A percentile compares a stretch with the other conserved stretches of the same genome.
Evolutionary conservation across 2,888 invertebrate species (phyloP).

Genomic region (Acanthosepion pharaonis): DNA sequence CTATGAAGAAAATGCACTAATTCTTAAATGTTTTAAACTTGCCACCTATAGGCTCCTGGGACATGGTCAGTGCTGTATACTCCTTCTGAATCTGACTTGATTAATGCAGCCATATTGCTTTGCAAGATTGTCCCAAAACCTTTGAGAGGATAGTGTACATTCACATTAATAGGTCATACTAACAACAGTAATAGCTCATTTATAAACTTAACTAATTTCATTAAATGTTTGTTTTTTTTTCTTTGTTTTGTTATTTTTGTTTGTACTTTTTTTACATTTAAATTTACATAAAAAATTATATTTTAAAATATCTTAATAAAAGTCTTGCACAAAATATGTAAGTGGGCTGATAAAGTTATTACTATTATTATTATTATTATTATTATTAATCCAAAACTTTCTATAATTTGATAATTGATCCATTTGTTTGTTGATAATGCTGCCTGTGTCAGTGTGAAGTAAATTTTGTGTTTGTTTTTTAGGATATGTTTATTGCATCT

Average conservation of each 20-base stretch:
- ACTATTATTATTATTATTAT: slow-evolving; percentile 3
- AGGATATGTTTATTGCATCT: slow-evolving; percentile 33
- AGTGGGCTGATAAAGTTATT: background rate
- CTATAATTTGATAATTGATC: background rate
- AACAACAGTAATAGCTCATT: slow-evolving; percentile 10
- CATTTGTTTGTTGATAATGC: background rate
- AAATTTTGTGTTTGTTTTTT: background rate
- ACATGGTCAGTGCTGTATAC: background rate
- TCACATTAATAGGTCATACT: background rate
- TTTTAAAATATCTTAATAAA: slow-evolving; percentile 35
- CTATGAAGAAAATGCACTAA: background rate
- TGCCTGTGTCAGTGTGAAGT: slow-evolving; percentile 38
- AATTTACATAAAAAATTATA: background rate
- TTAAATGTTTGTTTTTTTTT: slow-evolving; percentile 41
- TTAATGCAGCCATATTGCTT: background rate
- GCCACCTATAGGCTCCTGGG: background rate
- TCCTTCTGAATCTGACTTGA: background rate
- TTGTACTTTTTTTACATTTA: slow-evolving; percentile 33
- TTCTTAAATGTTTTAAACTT: background rate
- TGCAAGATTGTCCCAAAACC: slow-evolving; percentile 34
- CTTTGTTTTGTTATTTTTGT: slow-evolving; percentile 35
- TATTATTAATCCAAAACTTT: background rate
- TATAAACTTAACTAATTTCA: background rate
- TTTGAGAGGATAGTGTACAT: slow-evolving; percentile 43
- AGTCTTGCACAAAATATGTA: background rate